These are phyloP conservation scores for Calameuta idolon DNA, from an alignment of 2,888 invertebrate species.

Conservation along the genomic window DNA sequence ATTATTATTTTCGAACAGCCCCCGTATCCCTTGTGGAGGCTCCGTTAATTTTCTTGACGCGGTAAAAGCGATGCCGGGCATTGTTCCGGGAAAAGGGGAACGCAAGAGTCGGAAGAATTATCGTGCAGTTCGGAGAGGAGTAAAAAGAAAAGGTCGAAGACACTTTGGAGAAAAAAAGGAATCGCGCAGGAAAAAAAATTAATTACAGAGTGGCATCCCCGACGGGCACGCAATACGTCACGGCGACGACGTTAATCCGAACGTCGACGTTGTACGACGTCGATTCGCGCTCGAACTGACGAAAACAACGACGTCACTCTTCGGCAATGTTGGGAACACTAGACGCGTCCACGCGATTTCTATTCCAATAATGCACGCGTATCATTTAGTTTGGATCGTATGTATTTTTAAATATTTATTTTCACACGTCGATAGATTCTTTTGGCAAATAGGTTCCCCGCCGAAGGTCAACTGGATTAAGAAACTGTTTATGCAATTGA, in stretches of 20 bases:
- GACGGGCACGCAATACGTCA: slow-evolving; percentile 38
- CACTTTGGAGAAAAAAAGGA: neutral
- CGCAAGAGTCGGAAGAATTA: neutral
- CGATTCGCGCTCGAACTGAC: neutral
- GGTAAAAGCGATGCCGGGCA: neutral
- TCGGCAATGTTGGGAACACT: slow-evolving; percentile 45
- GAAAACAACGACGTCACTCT: slow-evolving; percentile 37
- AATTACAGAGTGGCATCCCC: slow-evolving; percentile 27
- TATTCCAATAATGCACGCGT: slow-evolving; percentile 20
- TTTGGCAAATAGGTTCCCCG: neutral
- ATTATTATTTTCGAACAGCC: neutral
- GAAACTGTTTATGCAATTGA: neutral
- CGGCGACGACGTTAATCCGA: slow-evolving; percentile 32
- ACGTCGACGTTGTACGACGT: neutral
- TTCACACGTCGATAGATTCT: neutral
- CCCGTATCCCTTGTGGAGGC: slow-evolving; percentile 42
- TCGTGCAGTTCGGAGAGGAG: neutral
- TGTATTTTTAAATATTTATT: neutral
- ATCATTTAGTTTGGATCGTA: neutral
- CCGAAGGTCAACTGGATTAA: neutral
- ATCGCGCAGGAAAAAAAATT: slow-evolving; percentile 31
- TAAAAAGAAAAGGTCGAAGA: neutral
- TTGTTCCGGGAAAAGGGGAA: neutral
- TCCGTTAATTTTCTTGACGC: slow-evolving; percentile 41
- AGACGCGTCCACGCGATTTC: slow-evolving; percentile 37